Percentiles rank a stretch among this genome's conserved stretches.
phyloP scores from a whole-genome alignment of 2,113 vertebrate genomes.

The Galeopterus variegatus region DNA sequence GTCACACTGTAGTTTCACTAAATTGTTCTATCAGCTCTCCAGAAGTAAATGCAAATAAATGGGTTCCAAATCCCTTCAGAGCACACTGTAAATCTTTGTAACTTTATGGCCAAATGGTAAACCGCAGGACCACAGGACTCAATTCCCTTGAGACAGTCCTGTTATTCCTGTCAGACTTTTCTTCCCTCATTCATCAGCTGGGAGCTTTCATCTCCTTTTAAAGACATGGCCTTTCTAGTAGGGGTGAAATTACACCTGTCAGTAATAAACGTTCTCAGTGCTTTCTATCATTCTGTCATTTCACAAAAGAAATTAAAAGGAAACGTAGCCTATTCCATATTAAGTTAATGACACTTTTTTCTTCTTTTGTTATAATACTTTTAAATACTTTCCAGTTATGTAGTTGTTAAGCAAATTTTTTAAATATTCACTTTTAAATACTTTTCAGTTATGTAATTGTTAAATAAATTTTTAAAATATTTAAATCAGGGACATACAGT shows the following conservation, averaged over 20 bases:
- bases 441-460: conserved; percentile 33
- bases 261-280: conserved; percentile 75
- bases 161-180: conserved; percentile 77
- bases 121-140: conserved; percentile 66
- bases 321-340: not conserved
- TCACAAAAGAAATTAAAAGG: conserved; percentile 74
- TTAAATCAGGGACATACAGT: not conserved
- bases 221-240: conserved; percentile 81
- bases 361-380: not conserved
- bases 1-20: conserved; percentile 15
- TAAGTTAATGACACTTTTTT: not conserved
- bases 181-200: conserved; percentile 78
- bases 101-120: conserved; percentile 73
- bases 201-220: conserved; percentile 85
- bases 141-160: conserved; percentile 60
- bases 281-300: conserved; percentile 65
- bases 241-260: conserved; percentile 85
- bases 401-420: conserved; percentile 32
- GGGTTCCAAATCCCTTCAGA: conserved; percentile 12
- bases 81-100: conserved; percentile 79
- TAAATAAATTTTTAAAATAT: conserved; percentile 41
- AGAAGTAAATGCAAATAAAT: conserved; percentile 69
- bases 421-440: conserved; percentile 48
- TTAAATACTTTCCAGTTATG: conserved; percentile 36
- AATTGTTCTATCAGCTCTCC: not conserved